Evolutionary conservation across 2,113 vertebrate species (phyloP), one percentile per base, ranked within the genome.

Genomic region (Indicator maculatus): DNA sequence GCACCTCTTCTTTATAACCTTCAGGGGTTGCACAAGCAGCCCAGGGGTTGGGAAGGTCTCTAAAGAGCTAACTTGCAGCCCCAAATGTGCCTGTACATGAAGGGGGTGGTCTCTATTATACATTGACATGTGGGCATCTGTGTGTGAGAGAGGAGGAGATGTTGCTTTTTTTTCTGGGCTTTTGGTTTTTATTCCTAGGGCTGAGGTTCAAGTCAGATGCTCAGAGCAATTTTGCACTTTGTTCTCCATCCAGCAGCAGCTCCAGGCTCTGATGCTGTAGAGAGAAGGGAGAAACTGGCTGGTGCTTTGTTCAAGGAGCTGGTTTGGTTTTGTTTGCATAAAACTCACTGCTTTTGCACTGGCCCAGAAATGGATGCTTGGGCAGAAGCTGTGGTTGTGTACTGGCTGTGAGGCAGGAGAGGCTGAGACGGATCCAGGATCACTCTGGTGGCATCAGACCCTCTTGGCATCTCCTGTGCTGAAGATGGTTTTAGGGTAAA

Each of bases 381-480:
- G 73, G 50, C 38, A 41, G 79, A 65, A 77, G 47, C 6, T 4
- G 3, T 5, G 47, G 24, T 33, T 2, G 6, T 14, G 4, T 3
- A 31, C 56, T 47, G 7, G 60, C 84, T 23, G 71, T 71, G 71
- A 36, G 56, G 16, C 3, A 7, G 14, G 4, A 4, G 41, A 26
- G 38, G 52, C 38, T 23, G 72, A 18, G 83, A 3, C 0, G 27
- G 36, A 41, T 31, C 18, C 0, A 4, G 6, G 17, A 26, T 26
- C 0, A 0, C 18, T 20, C 41, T 0, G 0, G 6, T 31, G 61
- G 5, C 39, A 8, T 18, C 1, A 1, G 4, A 69, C 17, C 21
- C 61, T 11, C 14, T 16, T 3, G 8, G 39, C 65, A 28, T 9
- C 17, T 36, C 73, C 55, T 1, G 6, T 3, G 4, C 21, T 15